Evolutionary conservation across 1,140 invertebrate genomes (phyloP).

Genomic region (Camponotus floridanus): DNA sequence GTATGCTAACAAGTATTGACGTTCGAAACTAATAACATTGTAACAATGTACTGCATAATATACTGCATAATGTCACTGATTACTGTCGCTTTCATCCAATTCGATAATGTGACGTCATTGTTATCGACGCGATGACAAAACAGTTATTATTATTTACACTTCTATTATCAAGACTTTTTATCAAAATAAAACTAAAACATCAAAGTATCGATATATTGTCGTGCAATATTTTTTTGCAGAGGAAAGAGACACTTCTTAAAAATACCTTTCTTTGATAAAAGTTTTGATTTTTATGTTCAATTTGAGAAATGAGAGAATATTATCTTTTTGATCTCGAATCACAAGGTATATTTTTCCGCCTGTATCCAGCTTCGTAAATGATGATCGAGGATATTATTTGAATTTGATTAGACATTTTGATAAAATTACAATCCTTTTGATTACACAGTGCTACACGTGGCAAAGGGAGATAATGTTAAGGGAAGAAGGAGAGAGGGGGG

Average conservation of each 20-base stretch:
- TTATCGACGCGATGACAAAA: background rate
- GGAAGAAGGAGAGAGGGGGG: conserved; percentile 22
- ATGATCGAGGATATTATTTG: conserved; percentile 31
- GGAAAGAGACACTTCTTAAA: background rate
- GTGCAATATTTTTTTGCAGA: background rate
- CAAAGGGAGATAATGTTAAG: conserved; percentile 26
- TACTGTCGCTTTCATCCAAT: background rate
- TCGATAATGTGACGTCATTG: conserved; percentile 11
- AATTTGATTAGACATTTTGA: conserved; percentile 54
- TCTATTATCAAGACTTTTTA: background rate
- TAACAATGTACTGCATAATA: conserved; percentile 5
- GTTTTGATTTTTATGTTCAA: conserved; percentile 46
- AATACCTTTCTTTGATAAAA: conserved; percentile 16
- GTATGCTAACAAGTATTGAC: conserved; percentile 4
- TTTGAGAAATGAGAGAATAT: background rate
- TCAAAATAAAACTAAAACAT: conserved; percentile 13
- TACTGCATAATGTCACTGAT: conserved; percentile 17
- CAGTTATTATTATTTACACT: background rate
- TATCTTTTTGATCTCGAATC: conserved; percentile 35
- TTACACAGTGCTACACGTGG: conserved; percentile 19
- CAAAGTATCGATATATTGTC: background rate
- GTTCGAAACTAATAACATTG: background rate
- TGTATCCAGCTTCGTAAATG: conserved; percentile 67
- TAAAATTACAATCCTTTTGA: conserved; percentile 41
- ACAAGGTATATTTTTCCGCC: conserved; percentile 3